Conservation (phyloP, 2,888 invertebrate genomes). For the Luperina nickerlii region DNA sequence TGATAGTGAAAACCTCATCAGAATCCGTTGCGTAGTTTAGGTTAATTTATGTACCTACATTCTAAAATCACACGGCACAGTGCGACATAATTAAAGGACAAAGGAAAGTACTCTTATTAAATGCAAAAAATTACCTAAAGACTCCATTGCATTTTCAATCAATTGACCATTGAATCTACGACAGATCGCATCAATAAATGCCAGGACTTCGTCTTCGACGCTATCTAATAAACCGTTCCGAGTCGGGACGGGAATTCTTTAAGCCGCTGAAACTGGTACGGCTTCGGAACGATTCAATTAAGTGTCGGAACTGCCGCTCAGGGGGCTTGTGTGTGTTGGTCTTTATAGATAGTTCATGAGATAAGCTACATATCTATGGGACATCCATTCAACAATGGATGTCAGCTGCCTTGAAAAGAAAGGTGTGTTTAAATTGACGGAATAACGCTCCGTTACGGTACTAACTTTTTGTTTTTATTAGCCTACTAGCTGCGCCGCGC, state of each 20-base stretch:
- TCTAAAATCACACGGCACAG: background rate
- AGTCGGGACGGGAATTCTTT: constrained; percentile 60
- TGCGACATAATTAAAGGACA: too few relatives aligned
- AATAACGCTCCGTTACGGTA: background rate
- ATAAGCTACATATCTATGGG: background rate
- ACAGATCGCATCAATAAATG: constrained; percentile 53
- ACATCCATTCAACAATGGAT: background rate
- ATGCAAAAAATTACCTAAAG: background rate
- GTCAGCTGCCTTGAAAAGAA: background rate
- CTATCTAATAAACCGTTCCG: constrained; percentile 59
- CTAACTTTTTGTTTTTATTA: too few relatives aligned
- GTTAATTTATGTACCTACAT: background rate
- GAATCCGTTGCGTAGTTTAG: too few relatives aligned
- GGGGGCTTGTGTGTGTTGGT: background rate
- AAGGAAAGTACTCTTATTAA: background rate
- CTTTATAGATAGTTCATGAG: background rate
- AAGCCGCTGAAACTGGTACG: constrained; percentile 50
- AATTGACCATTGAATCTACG: constrained; percentile 31
- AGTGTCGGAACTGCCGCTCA: constrained; percentile 29
- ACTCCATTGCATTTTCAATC: constrained; percentile 11
- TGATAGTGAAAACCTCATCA: too few relatives aligned
- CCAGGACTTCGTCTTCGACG: constrained; percentile 29
- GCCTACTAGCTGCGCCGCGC: too few relatives aligned
- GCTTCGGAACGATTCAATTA: constrained; percentile 66
- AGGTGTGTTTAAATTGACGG: background rate